Conservation (phyloP, 2,888 invertebrate genomes). For the Onthophagus sagittarius region DNA sequence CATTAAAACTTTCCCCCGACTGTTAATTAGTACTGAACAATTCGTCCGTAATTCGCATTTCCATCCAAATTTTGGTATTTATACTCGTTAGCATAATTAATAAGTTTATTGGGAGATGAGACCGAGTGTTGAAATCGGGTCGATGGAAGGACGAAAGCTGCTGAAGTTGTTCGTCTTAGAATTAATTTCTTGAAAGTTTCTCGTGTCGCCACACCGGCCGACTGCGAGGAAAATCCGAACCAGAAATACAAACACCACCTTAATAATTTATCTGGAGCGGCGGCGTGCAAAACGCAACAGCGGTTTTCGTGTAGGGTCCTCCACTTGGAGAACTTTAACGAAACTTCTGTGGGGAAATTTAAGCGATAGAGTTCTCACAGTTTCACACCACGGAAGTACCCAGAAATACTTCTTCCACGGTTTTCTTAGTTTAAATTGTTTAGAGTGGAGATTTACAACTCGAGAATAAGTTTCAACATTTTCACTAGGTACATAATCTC, state of each 20-base stretch:
- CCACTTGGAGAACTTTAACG: not conserved
- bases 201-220: not conserved
- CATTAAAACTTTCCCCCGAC: not conserved
- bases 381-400: not conserved
- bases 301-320: not conserved
- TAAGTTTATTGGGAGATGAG: not conserved
- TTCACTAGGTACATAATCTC: not conserved
- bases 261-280: not conserved
- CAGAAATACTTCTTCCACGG: not conserved
- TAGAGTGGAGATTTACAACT: not conserved
- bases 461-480: not conserved
- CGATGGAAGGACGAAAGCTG: not conserved
- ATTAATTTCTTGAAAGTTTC: not conserved
- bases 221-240: not conserved
- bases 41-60: not conserved
- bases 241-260: not conserved
- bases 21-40: not conserved
- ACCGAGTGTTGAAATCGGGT: not conserved
- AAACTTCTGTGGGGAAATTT: not conserved
- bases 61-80: not conserved
- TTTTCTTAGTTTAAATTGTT: not conserved
- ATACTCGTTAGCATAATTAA: not conserved
- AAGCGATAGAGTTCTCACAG: not conserved
- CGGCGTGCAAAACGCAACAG: not conserved
- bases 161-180: not conserved